phyloP scores from a whole-genome alignment of 2,797 vertebrate species.

The Columba guinea region DNA sequence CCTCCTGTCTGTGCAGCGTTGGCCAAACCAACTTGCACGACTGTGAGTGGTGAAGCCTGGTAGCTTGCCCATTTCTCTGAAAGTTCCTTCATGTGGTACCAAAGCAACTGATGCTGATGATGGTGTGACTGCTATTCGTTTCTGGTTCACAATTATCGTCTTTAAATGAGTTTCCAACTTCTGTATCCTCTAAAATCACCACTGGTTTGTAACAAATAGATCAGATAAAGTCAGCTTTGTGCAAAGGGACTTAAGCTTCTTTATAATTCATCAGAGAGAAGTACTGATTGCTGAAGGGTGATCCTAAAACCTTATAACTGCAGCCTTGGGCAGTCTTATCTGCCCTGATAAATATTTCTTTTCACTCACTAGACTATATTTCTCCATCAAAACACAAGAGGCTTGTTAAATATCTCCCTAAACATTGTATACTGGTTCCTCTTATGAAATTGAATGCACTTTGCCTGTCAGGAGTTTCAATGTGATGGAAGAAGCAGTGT shows the following conservation, averaged over 20 bases:
- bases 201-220: background rate
- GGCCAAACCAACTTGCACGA: background rate
- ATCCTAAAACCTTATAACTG: background rate
- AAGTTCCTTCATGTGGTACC: background rate
- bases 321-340: background rate
- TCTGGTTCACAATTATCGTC: background rate
- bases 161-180: background rate
- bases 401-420: background rate
- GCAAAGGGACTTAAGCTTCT: background rate
- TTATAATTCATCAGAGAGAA: background rate
- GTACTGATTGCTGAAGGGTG: background rate
- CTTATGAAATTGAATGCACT: background rate
- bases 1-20: rapidly evolving
- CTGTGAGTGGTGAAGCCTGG: background rate
- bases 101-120: background rate
- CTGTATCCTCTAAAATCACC: background rate
- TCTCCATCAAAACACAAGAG: background rate
- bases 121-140: background rate
- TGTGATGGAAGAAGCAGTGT: background rate
- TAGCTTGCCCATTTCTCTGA: background rate
- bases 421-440: background rate
- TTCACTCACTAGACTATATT: background rate
- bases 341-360: background rate
- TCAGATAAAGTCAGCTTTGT: background rate
- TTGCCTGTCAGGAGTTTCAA: background rate